phyloP scores from a whole-genome alignment of 2,797 vertebrate species.

The Melanotaenia trifasciata region DNA sequence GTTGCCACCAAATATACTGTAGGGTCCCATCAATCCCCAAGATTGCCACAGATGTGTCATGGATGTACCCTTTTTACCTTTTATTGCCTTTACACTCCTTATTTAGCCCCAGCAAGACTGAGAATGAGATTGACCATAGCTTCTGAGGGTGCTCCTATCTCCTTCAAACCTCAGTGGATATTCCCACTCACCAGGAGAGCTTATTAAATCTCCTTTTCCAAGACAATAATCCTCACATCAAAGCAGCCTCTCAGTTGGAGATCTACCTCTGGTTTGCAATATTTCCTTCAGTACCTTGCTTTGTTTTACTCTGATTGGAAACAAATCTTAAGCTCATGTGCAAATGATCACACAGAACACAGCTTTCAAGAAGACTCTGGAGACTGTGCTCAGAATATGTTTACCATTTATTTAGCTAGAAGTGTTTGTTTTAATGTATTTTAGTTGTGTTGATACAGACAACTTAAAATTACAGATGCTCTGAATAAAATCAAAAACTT shows the following conservation, averaged over 20 bases:
- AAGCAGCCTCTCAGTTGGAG: constrained; percentile 1
- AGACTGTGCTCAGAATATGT: not conserved
- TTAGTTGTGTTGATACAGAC: constrained; percentile 1
- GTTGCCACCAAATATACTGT: not conserved
- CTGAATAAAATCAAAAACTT: constrained; percentile 1
- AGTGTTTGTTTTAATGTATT: constrained; percentile 1
- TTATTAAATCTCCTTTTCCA: constrained; percentile 48
- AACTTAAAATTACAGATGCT: not conserved
- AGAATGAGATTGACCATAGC: constrained; percentile 13
- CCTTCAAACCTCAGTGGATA: constrained; percentile 17
- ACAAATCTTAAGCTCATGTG: constrained; percentile 24
- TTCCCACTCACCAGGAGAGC: constrained; percentile 29
- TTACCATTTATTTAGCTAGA: not conserved
- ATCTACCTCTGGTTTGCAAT: constrained; percentile 9
- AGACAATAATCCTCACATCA: constrained; percentile 28
- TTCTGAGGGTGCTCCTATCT: constrained; percentile 13
- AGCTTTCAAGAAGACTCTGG: not conserved
- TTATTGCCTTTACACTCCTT: constrained; percentile 30
- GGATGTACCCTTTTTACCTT: constrained; percentile 13
- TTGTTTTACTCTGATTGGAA: constrained; percentile 10
- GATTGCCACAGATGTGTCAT: constrained; percentile 14
- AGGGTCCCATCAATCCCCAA: constrained; percentile 24
- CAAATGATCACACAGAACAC: constrained; percentile 15
- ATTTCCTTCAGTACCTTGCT: constrained; percentile 17
- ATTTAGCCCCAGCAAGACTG: constrained; percentile 20